Percentiles rank a stretch among this genome's conserved stretches.
These are phyloP conservation scores for Penaeus monodon DNA, from an alignment of 2,888 invertebrate genomes.

Conservation along the genomic window DNA sequence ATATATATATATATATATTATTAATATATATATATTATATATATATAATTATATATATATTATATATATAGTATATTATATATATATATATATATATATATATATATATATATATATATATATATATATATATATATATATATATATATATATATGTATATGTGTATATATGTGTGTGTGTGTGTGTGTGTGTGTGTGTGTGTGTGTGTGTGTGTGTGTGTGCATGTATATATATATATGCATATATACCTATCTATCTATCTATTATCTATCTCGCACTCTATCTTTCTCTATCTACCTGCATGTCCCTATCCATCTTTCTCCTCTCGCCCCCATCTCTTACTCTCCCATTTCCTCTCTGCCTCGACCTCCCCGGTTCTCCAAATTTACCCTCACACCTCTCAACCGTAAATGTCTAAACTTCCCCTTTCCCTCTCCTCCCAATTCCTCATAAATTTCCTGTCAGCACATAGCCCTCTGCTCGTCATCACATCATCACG, in stretches of 20 bases:
- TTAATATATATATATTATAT: conserved; percentile 19
- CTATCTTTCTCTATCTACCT: not conserved
- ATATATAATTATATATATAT: conserved; percentile 17
- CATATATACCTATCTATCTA: no score
- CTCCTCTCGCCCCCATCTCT: not conserved
- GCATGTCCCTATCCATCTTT: not conserved
- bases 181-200: not conserved
- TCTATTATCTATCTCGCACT: not conserved
- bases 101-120: not conserved
- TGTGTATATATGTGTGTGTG: not conserved
- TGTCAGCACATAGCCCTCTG: no score
- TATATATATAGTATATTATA: not conserved
- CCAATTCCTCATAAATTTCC: no score
- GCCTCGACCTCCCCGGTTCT: not conserved
- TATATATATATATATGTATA: not conserved
- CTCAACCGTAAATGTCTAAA: no score
- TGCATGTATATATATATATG: no score
- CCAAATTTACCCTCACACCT: no score
- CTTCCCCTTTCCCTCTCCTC: no score
- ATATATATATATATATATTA: conserved; percentile 12
- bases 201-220: no score
- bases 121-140: not conserved
- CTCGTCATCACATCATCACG: no score
- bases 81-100: not conserved
- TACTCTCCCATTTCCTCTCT: conserved; percentile 3